Evolutionary conservation across 2,888 invertebrate genomes (phyloP).

Genomic region (Yponomeuta sedellus): DNA sequence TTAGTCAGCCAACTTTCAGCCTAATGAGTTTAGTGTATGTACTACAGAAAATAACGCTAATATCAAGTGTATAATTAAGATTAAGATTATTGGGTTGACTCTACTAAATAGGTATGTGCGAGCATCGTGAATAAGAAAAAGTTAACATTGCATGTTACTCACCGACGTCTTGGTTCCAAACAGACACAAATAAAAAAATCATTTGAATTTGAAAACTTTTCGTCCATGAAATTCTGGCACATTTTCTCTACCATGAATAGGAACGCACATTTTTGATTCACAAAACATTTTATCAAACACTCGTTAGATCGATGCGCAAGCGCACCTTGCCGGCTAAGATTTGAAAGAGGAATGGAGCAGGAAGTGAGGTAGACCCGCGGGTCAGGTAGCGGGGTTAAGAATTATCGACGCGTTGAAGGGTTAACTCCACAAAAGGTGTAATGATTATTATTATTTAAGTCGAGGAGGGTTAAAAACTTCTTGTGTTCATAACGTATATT

Average conservation of each 20-base stretch:
- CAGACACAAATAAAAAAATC: background rate
- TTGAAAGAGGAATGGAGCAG: conserved; percentile 67
- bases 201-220: background rate
- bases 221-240: background rate
- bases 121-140: too few relatives aligned
- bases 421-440: conserved; percentile 67
- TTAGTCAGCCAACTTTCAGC: too few relatives aligned
- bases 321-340: conserved; percentile 51
- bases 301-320: conserved; percentile 33
- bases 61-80: too few relatives aligned
- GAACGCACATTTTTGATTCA: background rate
- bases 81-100: too few relatives aligned
- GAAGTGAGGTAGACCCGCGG: conserved; percentile 56
- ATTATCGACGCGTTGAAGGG: conserved; percentile 68
- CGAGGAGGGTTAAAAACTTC: conserved; percentile 44
- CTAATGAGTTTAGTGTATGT: too few relatives aligned
- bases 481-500: conserved; percentile 34
- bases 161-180: background rate
- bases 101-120: too few relatives aligned
- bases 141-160: background rate
- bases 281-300: background rate
- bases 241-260: background rate
- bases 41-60: too few relatives aligned
- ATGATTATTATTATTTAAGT: conserved; percentile 68
- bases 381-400: conserved; percentile 73